Evolutionary conservation across 1,140 invertebrate species (phyloP).

Genomic region (Musca vetustissima): DNA sequence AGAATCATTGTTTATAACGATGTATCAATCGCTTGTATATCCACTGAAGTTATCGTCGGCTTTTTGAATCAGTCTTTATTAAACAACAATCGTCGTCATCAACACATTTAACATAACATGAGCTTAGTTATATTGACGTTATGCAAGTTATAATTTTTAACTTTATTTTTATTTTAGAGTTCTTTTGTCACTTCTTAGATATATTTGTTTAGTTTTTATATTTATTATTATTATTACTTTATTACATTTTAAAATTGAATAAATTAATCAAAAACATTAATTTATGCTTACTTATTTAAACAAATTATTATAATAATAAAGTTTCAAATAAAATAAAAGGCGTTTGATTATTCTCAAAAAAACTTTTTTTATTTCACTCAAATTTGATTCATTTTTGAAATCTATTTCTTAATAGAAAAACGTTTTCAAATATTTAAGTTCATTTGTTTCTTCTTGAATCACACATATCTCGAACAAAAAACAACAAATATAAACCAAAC

Average conservation of each 20-base stretch:
- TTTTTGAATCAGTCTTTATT: too few relatives aligned
- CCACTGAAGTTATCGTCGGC: too few relatives aligned
- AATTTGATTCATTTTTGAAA: background rate
- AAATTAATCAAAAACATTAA: conserved; percentile 14
- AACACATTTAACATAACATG: background rate
- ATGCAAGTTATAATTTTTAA: conserved; percentile 1
- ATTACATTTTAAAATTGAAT: conserved; percentile 19
- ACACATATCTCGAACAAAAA: background rate
- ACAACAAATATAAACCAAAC: background rate
- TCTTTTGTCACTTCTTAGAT: conserved; percentile 13
- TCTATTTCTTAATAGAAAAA: background rate
- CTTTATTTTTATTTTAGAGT: conserved; percentile 15
- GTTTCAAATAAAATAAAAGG: conserved; percentile 21
- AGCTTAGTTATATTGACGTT: conserved; percentile 1
- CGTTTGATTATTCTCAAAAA: conserved; percentile 19
- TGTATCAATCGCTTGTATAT: too few relatives aligned
- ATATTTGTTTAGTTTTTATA: conserved; percentile 24
- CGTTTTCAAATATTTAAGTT: background rate
- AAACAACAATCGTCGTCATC: too few relatives aligned
- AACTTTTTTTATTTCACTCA: conserved; percentile 6
- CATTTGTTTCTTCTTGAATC: background rate
- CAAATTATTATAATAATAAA: background rate
- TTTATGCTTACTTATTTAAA: conserved; percentile 22
- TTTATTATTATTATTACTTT: conserved; percentile 14
- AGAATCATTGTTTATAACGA: too few relatives aligned